Base-by-base conservation (phyloP, 2,888 invertebrate genomes). In the Diaperis boleti region DNA sequence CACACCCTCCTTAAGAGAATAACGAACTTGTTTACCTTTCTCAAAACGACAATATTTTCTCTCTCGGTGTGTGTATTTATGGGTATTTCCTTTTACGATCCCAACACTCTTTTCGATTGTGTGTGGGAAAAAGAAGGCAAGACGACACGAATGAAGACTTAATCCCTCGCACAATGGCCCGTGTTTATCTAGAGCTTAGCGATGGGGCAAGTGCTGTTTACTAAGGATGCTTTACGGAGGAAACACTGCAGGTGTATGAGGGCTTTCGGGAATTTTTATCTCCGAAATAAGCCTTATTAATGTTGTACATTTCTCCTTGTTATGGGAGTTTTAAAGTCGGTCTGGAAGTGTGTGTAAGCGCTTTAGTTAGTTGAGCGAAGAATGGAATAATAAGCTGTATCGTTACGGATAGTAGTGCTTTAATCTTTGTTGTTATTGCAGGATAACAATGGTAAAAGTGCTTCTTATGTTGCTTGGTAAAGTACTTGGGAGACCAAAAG, bases 111-210 rank as follows among this genome's bases (percentile, higher is more conserved):
- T 50, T 50, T 1, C 8, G 13, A 13, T n/a, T 2, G 11, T 7
- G 17, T 2, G 52, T 3, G 17, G 29, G 22, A 52, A 4, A 52
- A 31, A 42, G 31, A 55, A 35, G 5, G 26, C 26, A 17, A 13
- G 13, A 11, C 31, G 17, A 31, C 42, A 17, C 31, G 55, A 55
- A 55, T 55, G 55, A 55, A 41, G 22, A 55, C 20, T 55, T 55
- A 55, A 55, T 55, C 42, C 31, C 31, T 41, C 7, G 42, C 20
- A 42, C 42, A 55, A 42, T 55, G 42, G 55, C 37, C 41, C 26
- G 55, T 55, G 55, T 55, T 55, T 55, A 55, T 55, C 55, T 15
- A 14, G 17, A 33, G 42, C 42, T 55, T 55, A 29, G 26, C 15
- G 55, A 33, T 17, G n/a, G 55, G 55, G 42, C 41, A 42, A 37